Conservation (phyloP, 2,888 invertebrate species). For the Sinopyrophorus schimmeli region DNA sequence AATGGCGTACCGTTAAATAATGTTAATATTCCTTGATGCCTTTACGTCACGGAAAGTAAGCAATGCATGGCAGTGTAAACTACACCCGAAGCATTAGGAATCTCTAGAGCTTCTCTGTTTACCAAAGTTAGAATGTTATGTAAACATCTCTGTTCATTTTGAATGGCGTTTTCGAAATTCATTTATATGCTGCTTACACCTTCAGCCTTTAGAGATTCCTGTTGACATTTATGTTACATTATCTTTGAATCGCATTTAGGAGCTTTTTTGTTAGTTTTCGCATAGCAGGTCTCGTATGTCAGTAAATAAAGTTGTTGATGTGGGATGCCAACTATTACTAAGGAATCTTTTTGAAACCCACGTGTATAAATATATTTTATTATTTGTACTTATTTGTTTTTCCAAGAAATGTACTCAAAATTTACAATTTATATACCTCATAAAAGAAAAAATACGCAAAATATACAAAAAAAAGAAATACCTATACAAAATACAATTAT, state of each 20-base stretch:
- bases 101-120: constrained; percentile 12
- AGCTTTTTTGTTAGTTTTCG: no score
- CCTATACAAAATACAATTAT: no score
- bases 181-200: constrained; percentile 3
- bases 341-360: no score
- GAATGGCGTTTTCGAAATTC: constrained; percentile 4
- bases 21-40: constrained; percentile 3
- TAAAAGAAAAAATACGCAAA: no score
- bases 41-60: constrained; percentile 16
- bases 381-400: no score
- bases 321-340: no score
- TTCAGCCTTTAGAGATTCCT: neutral
- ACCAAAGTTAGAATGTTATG: constrained; percentile 6
- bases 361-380: no score
- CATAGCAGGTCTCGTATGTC: no score
- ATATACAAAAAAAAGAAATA: no score
- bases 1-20: neutral
- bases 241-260: neutral
- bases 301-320: no score
- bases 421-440: no score
- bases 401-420: no score
- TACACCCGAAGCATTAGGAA: constrained; percentile 17
- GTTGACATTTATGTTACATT: neutral
- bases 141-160: constrained; percentile 7
- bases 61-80: constrained; percentile 17